A percentile compares a stretch with the other conserved stretches of the same genome.
Evolutionary conservation across 2,888 invertebrate genomes (phyloP).

Genomic region (Arrhopalites spinosus): DNA sequence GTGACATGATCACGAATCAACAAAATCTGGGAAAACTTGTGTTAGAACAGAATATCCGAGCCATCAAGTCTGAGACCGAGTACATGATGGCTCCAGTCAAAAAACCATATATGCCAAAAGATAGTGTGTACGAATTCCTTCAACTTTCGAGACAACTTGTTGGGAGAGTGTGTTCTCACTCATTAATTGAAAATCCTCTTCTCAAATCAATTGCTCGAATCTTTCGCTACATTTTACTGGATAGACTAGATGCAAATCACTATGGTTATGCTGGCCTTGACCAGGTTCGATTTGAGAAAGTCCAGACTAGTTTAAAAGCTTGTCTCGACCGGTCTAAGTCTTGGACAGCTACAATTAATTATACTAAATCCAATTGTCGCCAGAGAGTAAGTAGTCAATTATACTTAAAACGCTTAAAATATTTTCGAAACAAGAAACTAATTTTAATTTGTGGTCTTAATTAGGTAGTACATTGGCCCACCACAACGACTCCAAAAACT

Average conservation of each 20-base stretch:
- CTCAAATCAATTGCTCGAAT: slow-evolving; percentile 1
- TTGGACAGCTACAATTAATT: background rate
- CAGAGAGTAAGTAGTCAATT: too few species aligned
- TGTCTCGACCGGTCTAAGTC: background rate
- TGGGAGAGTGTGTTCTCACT: background rate
- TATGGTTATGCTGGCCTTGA: background rate
- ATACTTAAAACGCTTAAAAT: too few species aligned
- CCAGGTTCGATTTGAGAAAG: background rate
- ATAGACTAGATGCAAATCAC: background rate
- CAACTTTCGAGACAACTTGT: slow-evolving; percentile 1
- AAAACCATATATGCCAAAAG: background rate
- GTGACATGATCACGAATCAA: too few species aligned
- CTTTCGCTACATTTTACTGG: slow-evolving; percentile 6
- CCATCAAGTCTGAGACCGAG: background rate
- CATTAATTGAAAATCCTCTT: background rate
- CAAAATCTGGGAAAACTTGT: too few species aligned
- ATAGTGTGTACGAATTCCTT: background rate
- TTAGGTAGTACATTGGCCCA: too few species aligned
- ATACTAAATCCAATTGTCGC: too few species aligned
- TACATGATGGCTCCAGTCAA: background rate
- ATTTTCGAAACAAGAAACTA: too few species aligned
- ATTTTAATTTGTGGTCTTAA: too few species aligned
- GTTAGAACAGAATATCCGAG: slow-evolving; percentile 11
- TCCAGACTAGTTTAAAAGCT: background rate
- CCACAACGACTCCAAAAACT: too few species aligned